Base-by-base conservation (phyloP, 2,888 invertebrate genomes). In the Drosophila melanocephala region DNA sequence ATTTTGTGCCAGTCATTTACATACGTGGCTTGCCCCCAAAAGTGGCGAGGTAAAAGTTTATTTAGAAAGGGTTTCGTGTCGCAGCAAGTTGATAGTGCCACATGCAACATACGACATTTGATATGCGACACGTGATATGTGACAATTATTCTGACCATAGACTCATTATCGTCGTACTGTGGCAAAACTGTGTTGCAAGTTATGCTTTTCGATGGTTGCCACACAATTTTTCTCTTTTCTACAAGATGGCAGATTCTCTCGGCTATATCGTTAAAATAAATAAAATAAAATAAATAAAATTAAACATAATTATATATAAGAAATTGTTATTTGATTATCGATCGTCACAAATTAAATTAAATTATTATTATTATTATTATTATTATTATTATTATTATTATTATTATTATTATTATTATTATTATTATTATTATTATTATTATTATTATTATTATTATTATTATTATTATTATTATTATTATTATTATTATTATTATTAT, bases 1-100 rank as follows among this genome's bases (percentile, higher is more conserved):
- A 84, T 83, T 74, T 75, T 67, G 32, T 68, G 30, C 63, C 52
- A 72, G 62, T 76, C 88, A 89, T 86, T 86, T 86, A 70, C 85
- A 86, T 86, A 87, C 75, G 73, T 22, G 39, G 22, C 7, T 28
- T 19, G 47, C 28, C 26, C 16, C 47, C 47, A 16, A n/a, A 52
- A 22, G 5, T 16, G 39, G 16, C 30, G 53, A 50, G 55, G 28
- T 51, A 33, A 56, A 51, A 33, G 52, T 50, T 75, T 32, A 51
- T 61, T 47, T 33, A 52, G 59, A 44, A 72, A 68, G 72, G 68
- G 59, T 65, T 81, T 10, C 35, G 19, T 19, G 26, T 16, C 32
- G 14, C 22, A 33, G 53, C n/a, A 33, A 53, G 53, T 55, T 26
- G 55, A 22, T 37, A 6, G 37, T 26, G 47, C 26, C 26, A 47